Evolutionary conservation across 2,888 invertebrate genomes (phyloP), one percentile per base, ranked within the genome.

Genomic region (Galerucella pusilla): DNA sequence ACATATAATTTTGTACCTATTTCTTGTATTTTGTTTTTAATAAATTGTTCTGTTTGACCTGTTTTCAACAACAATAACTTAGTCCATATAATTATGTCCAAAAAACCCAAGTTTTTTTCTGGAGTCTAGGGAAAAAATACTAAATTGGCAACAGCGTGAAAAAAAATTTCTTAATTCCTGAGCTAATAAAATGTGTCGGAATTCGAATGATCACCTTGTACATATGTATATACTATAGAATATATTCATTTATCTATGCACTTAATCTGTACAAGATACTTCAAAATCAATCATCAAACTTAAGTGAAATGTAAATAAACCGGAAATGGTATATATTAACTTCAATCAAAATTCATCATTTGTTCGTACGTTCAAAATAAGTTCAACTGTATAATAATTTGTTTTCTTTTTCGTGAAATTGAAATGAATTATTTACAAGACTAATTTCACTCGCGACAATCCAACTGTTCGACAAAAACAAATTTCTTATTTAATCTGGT

Each of bases 401-500:
- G 61, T 61, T 61, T 61, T 35, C 61, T 61, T 25, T 61, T 61
- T 42, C 42, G 45, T 42, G 63, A 63, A 63, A 63, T 42, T 12
- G 12, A 63, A 63, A 63, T 63, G 63, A 63, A 63, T 63, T 63
- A 63, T 63, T 63, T 63, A 63, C 45, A 42, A 9, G 59, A 28
- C 28, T 63, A 63, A 63, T 63, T 63, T 63, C 63, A 63, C 35
- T 63, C 10, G n/a, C 6, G 16, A 28, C n/a, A 63, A 14, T 35
- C 20, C 20, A 20, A 20, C 35, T n/a, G 35, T 35, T 4, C 42
- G 35, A 63, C 35, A 63, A 42, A 5, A 42, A 63, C 35, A 42
- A 63, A 63, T 63, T 63, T 63, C 63, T 60, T 60, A 25, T 63
- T 63, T 63, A 63, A 14, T 63, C 63, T 63, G 35, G n/a, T 63